Conservation (phyloP, 2,888 invertebrate species). For the Balanococcus diminutus region DNA sequence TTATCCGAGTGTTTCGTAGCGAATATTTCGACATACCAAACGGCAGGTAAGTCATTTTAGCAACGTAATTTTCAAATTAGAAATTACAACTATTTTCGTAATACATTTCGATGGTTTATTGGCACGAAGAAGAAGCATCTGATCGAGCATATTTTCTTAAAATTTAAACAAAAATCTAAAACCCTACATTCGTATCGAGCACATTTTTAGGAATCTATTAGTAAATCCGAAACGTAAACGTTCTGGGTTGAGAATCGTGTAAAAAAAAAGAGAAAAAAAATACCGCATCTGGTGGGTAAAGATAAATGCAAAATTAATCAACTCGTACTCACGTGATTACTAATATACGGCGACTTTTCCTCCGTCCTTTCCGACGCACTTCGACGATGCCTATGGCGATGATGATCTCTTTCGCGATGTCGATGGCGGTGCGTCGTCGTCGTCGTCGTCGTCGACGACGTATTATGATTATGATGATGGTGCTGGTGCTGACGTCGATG, state of each 20-base stretch:
- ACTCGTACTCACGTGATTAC: constrained; percentile 46
- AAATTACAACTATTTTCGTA: background rate
- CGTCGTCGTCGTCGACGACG: too few species aligned
- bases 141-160: background rate
- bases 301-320: background rate
- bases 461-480: constrained; percentile 57
- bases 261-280: background rate
- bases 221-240: background rate
- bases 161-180: too few species aligned
- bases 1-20: background rate
- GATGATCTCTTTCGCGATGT: constrained; percentile 52
- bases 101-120: background rate
- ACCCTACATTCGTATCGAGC: too few species aligned
- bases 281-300: background rate
- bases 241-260: background rate
- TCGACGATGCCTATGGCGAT: constrained; percentile 19
- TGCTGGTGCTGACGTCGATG: constrained; percentile 63
- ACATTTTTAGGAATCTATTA: background rate
- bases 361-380: constrained; percentile 29
- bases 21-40: background rate
- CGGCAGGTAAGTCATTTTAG: background rate
- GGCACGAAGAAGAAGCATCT: background rate
- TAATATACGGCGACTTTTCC: constrained; percentile 47
- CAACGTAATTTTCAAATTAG: background rate
- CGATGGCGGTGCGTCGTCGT: constrained; percentile 56